These are phyloP conservation scores for Melieria crassipennis DNA, from an alignment of 2,888 invertebrate genomes.

Conservation along the genomic window DNA sequence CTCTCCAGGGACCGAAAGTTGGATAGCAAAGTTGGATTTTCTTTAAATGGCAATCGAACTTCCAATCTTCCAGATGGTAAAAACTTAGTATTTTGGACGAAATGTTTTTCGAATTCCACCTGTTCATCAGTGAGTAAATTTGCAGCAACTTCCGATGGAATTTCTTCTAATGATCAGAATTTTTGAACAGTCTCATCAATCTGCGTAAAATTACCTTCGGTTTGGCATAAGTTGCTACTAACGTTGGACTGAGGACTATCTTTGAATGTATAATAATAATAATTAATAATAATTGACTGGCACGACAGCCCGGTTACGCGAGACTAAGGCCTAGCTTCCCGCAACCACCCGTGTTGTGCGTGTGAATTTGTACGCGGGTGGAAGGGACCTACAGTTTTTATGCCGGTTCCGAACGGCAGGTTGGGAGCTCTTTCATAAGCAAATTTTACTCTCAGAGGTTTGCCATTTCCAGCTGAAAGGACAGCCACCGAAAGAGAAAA, in stretches of 20 bases:
- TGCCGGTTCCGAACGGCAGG: too few species aligned
- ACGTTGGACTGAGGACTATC: not conserved
- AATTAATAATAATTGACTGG: too few species aligned
- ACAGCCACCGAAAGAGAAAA: too few species aligned
- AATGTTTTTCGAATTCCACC: conserved; percentile 32
- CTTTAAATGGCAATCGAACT: conserved; percentile 36
- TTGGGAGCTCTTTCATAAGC: too few species aligned
- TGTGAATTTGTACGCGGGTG: too few species aligned
- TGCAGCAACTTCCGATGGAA: conserved; percentile 27
- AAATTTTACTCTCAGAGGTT: too few species aligned
- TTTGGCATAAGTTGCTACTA: not conserved
- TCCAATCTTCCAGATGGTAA: conserved; percentile 33
- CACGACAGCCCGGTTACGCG: too few species aligned
- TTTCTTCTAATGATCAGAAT: conserved; percentile 36
- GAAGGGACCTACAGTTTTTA: too few species aligned
- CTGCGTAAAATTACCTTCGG: conserved; percentile 8
- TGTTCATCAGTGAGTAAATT: conserved; percentile 32
- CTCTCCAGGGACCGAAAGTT: conserved; percentile 37
- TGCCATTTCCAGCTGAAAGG: too few species aligned
- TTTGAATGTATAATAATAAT: too few species aligned
- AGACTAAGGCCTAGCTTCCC: too few species aligned
- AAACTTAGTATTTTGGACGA: conserved; percentile 26
- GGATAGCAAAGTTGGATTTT: conserved; percentile 30
- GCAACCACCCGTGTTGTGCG: too few species aligned
- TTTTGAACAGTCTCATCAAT: conserved; percentile 30